phyloP scores from a whole-genome alignment of 2,797 vertebrate species.

The Danio jaintianensis region DNA sequence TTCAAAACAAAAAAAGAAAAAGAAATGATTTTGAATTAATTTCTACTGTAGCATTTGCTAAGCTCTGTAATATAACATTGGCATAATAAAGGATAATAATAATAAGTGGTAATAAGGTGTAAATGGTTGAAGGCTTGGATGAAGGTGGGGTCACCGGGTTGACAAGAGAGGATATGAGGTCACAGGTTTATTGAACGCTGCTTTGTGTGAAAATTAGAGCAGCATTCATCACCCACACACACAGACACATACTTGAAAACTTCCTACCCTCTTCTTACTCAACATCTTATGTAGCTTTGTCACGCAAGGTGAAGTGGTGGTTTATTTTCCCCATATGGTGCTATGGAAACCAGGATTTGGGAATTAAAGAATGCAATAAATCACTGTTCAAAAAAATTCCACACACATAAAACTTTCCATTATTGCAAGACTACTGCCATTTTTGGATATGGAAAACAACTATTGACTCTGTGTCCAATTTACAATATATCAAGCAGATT shows the following conservation, averaged over 20 bases:
- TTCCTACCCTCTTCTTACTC: conserved; percentile 39
- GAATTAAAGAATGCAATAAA: conserved; percentile 14
- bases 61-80: neutral
- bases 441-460: neutral
- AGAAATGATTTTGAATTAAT: neutral
- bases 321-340: conserved; percentile 46
- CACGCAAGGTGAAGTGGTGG: conserved; percentile 36
- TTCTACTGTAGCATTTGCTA: neutral
- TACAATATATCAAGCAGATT: too few species aligned
- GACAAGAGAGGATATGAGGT: conserved; percentile 27
- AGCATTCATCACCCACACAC: conserved; percentile 43
- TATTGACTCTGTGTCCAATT: neutral
- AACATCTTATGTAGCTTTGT: conserved; percentile 43
- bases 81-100: neutral
- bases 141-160: neutral
- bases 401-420: conserved; percentile 1
- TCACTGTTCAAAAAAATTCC: neutral
- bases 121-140: neutral
- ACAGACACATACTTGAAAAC: conserved; percentile 33
- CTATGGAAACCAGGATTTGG: conserved; percentile 21
- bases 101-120: too few species aligned
- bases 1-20: conserved; percentile 3
- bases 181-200: conserved; percentile 2
- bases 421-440: neutral
- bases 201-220: conserved; percentile 36